phyloP scores from a whole-genome alignment of 1,140 invertebrate species.

The Drepana arcuata region DNA sequence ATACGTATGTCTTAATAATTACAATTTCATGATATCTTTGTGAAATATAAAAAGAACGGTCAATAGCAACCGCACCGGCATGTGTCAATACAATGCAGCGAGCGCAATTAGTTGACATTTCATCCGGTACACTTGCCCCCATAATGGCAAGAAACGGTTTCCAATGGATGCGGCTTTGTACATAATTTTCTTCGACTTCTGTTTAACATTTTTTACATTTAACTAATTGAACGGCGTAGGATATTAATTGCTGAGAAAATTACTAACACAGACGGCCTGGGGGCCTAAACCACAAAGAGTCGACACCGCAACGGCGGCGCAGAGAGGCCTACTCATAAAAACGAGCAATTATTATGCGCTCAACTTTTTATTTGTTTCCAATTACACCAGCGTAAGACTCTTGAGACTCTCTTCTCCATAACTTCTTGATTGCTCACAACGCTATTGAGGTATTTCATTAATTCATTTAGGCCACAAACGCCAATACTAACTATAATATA shows the following conservation, averaged over 20 bases:
- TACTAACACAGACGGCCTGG: slow-evolving; percentile 28
- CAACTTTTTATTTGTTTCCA: slow-evolving; percentile 30
- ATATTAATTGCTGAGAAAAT: slow-evolving; percentile 63
- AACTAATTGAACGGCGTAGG: slow-evolving; percentile 39
- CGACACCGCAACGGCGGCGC: slow-evolving; percentile 17
- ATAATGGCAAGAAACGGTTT: slow-evolving; percentile 26
- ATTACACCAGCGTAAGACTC: too few species aligned
- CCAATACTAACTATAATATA: too few species aligned
- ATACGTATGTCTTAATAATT: too few species aligned
- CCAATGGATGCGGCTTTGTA: slow-evolving; percentile 28
- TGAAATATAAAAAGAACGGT: too few species aligned
- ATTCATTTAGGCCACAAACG: too few species aligned
- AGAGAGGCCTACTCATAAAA: slow-evolving; percentile 34
- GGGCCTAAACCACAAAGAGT: slow-evolving; percentile 47
- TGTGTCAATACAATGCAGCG: slow-evolving; percentile 29
- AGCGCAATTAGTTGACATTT: slow-evolving; percentile 37
- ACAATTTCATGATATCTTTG: too few species aligned
- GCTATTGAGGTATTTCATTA: too few species aligned
- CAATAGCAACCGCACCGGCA: slow-evolving; percentile 27
- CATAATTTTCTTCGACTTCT: slow-evolving; percentile 42
- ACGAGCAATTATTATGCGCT: slow-evolving; percentile 47
- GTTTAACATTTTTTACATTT: slow-evolving; percentile 49
- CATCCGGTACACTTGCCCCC: slow-evolving; percentile 16
- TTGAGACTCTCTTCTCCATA: too few species aligned
- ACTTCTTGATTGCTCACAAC: too few species aligned